These are phyloP conservation scores for Nicator chloris DNA, from an alignment of 2,113 vertebrate genomes.

Conservation along the genomic window DNA sequence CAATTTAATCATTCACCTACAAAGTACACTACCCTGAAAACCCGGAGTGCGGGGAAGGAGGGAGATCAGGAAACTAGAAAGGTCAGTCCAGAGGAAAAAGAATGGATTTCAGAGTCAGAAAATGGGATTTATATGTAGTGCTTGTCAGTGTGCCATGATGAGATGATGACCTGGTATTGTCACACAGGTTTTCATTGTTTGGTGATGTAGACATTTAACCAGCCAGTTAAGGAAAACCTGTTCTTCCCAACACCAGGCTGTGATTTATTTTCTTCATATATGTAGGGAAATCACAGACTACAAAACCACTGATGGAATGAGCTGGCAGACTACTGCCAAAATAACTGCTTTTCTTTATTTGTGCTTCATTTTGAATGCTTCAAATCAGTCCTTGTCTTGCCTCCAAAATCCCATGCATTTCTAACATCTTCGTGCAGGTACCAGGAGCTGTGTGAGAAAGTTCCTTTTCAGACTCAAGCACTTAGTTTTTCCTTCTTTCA, in stretches of 20 bases:
- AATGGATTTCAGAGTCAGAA: not conserved
- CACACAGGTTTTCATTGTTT: not conserved
- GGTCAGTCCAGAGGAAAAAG: not conserved
- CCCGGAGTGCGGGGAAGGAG: not conserved
- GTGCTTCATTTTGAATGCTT: not conserved
- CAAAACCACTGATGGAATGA: not conserved
- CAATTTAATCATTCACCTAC: not conserved
- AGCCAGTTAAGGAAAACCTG: not conserved
- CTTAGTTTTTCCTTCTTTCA: not conserved
- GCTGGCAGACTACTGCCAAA: not conserved
- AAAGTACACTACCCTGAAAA: not conserved
- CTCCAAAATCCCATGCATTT: fast-evolving
- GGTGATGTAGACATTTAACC: not conserved
- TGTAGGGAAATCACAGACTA: not conserved
- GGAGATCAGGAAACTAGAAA: not conserved
- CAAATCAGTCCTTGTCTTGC: not conserved
- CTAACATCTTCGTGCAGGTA: not conserved
- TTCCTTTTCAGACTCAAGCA: not conserved
- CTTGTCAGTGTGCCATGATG: not conserved
- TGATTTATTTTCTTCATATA: not conserved
- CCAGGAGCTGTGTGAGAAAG: not conserved
- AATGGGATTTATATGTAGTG: not conserved
- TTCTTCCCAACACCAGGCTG: not conserved
- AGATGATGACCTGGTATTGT: too few species aligned
- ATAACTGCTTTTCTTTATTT: not conserved